Evolutionary conservation across 2,797 vertebrate genomes (phyloP).

Genomic region (Catostomus latipinnis): DNA sequence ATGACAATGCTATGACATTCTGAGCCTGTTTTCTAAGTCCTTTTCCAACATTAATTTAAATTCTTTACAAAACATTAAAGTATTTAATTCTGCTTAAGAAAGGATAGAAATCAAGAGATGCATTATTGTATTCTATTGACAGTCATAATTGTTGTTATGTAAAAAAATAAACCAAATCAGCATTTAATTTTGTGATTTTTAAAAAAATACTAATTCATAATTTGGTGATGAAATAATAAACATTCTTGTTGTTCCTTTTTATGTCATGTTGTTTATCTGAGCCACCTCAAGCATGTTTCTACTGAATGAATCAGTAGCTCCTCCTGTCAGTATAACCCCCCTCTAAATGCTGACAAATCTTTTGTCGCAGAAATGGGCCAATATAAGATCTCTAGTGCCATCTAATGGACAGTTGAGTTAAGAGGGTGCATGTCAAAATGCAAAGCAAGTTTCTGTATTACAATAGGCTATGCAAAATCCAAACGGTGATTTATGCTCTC

Average conservation of each 20-base stretch:
- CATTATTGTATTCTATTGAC: too few relatives aligned
- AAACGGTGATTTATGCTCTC: neutral
- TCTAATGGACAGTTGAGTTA: conserved; percentile 29
- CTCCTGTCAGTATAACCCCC: neutral
- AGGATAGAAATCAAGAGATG: too few relatives aligned
- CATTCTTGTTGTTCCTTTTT: neutral
- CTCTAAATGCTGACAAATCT: conserved; percentile 16
- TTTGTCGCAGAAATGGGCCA: neutral
- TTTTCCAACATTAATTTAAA: too few relatives aligned
- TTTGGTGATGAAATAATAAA: neutral
- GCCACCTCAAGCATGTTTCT: neutral
- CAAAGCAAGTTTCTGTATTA: neutral
- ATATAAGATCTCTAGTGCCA: conserved; percentile 42
- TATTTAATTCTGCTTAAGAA: too few relatives aligned
- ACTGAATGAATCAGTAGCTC: neutral
- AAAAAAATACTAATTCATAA: too few relatives aligned
- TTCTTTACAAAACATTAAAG: too few relatives aligned
- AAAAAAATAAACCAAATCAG: too few relatives aligned
- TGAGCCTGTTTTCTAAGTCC: too few relatives aligned
- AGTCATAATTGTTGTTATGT: too few relatives aligned
- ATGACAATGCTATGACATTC: too few relatives aligned
- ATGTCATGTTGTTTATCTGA: neutral
- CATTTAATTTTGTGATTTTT: too few relatives aligned
- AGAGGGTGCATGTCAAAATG: neutral
- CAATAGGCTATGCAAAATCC: too few relatives aligned